Base-by-base conservation (phyloP, 2,888 invertebrate species). In the Syrista parreyssii region DNA sequence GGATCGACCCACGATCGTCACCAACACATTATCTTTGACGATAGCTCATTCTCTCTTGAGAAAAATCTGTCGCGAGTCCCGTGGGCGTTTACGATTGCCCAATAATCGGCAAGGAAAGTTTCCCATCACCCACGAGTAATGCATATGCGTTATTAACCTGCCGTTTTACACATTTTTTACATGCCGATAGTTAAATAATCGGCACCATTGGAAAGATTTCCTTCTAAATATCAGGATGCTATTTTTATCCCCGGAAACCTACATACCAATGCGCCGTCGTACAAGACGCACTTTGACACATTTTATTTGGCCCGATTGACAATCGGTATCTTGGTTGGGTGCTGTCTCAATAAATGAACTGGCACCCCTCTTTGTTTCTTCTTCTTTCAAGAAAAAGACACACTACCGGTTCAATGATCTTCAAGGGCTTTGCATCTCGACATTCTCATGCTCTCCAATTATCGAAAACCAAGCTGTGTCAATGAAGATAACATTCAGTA, bases 161-260 rank as follows among this genome's bases (percentile, higher is more conserved):
- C 35, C 32, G 35, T 74, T 78, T 68, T 35, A 69, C 9, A 35
- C 11, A 77, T 30, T 34, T 73, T 33, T 78, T 68, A 68, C 36
- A 34, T 75, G 75, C 55, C 69, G 32, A 75, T 36, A 75, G 80
- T 82, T 82, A 73, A 80, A 80, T 81, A 84, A 84, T 83, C 83
- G 78, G 80, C 82, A 81, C 82, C 84, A 78, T 83, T 77, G 73
- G 77, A 78, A 84, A 82, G 82, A 78, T 81, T 83, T 84, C 85
- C 83, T 84, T 87, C 85, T 85, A 87, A 89, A 89, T 89, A 90
- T 90, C 88, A 87, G 87, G 82, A 85, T 83, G 88, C 90, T 91
- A 91, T 90, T 91, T 90, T 89, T 85, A 83, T 88, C 87, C 85
- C 82, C 81, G 84, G 89, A 86, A 90, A 88, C 90, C 90, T 90